Evolutionary conservation across 2,888 invertebrate genomes (phyloP), one percentile per base, ranked within the genome.

Genomic region (Lingula anatina): DNA sequence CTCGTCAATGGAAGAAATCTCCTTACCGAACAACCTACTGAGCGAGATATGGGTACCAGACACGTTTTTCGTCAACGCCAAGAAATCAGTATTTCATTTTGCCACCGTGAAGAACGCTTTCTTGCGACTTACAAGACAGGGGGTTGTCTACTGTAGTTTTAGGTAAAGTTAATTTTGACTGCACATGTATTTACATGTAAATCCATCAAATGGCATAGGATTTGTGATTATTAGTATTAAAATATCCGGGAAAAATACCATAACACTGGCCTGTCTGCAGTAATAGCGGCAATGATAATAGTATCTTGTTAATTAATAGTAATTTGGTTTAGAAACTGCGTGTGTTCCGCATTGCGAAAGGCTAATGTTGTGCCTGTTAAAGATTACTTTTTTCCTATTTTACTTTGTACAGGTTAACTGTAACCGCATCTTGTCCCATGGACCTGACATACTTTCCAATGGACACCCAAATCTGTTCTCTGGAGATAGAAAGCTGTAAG

Each of bases 401-500:
- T n/a, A n/a, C n/a, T 31, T 31, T 31, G 31, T 53, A 24, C 50
- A 66, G 66, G 43, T 48, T 66, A 36, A 64, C 66, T 2, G 57
- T 66, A 7, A 65, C 62, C 5, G 63, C 64, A 1, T 55, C 54
- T 47, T 66, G 66, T 40, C 50, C 49, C 18, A 67, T 66, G 66
- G 64, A 66, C 41, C 50, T 66, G 44, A 64, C 55, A n/a, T 60
- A 53, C 50, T 66, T 65, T 45, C 66, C 66, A 36, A 61, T 66
- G 62, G 66, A 66, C 54, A 57, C 51, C 18, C 66, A 66, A 51
- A 59, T 54, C 25, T 66, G 66, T 40, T 56, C 62, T 25, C 54
- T 66, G 25, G 62, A 67, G 41, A 58, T 65, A 12, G 65, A 65
- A 54, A 65, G 65, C 46, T 65, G 65, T 65, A 52, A 63, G 65